These are phyloP conservation scores for Himalopsyche kuldschensis DNA, from an alignment of 2,888 invertebrate species.

Conservation along the genomic window DNA sequence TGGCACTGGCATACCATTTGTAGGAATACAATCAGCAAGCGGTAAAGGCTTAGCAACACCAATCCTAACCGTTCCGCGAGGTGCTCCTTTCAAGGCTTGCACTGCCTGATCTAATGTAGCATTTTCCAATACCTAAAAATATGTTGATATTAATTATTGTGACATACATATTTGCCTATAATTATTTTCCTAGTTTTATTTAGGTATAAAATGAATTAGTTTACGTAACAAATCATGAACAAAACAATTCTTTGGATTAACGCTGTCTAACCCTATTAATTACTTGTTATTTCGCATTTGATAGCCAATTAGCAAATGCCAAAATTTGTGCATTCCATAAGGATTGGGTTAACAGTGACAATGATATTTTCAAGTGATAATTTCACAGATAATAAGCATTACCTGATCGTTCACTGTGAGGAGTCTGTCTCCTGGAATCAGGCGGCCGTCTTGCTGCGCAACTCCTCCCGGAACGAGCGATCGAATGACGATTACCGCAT, in stretches of 20 bases:
- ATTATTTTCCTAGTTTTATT: too few species aligned
- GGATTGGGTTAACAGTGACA: not conserved
- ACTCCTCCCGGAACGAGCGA: constrained; percentile 98
- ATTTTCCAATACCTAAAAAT: constrained; percentile 74
- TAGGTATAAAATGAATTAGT: too few species aligned
- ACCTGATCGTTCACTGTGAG: constrained; percentile 92
- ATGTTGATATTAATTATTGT: not conserved
- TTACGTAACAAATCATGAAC: too few species aligned
- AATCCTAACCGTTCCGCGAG: constrained; percentile 91
- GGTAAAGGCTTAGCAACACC: constrained; percentile 94
- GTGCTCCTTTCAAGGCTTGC: constrained; percentile 94
- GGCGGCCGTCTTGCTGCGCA: constrained; percentile 94
- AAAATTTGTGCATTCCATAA: too few species aligned
- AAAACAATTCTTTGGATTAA: not conserved
- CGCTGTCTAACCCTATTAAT: too few species aligned
- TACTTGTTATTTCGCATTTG: too few species aligned
- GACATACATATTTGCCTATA: too few species aligned
- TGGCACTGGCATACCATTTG: constrained; percentile 40
- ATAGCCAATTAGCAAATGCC: too few species aligned
- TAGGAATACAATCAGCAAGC: constrained; percentile 64
- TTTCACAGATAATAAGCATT: not conserved
- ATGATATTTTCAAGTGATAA: not conserved
- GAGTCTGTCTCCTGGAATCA: constrained; percentile 95
- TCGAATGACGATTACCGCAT: constrained; percentile 96
- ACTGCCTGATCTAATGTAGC: constrained; percentile 96